These are phyloP conservation scores for Chiloscyllium punctatum DNA, from an alignment of 2,797 vertebrate species.

Conservation along the genomic window DNA sequence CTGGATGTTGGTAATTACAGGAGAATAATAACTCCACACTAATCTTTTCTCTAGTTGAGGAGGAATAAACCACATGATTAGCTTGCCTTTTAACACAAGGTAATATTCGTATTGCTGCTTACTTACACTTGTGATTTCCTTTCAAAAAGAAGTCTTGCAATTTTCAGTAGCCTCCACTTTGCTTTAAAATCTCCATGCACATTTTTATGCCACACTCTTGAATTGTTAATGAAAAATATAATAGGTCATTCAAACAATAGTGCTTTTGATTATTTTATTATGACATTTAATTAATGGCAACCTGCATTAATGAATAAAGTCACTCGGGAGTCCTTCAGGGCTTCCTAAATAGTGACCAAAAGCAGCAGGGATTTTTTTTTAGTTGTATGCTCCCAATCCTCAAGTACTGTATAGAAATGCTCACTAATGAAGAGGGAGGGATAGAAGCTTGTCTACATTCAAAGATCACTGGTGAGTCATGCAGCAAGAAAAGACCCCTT, in stretches of 20 bases:
- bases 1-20: constrained; percentile 11
- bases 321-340: constrained; percentile 69
- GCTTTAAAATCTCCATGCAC: not conserved
- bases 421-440: constrained; percentile 78
- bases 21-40: not conserved
- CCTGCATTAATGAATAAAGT: constrained; percentile 82
- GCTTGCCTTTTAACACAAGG: not conserved
- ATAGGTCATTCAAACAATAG: constrained; percentile 73
- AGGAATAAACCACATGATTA: not conserved
- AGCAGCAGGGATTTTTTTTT: constrained; percentile 67
- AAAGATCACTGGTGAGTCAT: constrained; percentile 78
- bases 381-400: constrained; percentile 67
- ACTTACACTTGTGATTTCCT: not conserved
- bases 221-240: constrained; percentile 47
- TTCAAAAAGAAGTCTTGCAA: not conserved
- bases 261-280: constrained; percentile 71
- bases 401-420: constrained; percentile 70
- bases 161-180: not conserved
- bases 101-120: constrained; percentile 24
- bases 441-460: constrained; percentile 72
- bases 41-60: not conserved
- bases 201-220: not conserved
- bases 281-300: constrained; percentile 80
- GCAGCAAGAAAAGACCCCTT: constrained; percentile 71
- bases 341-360: constrained; percentile 70